Evolutionary conservation across 2,797 vertebrate species (phyloP), one percentile per base, ranked within the genome.

Genomic region (Gallinago stenura): DNA sequence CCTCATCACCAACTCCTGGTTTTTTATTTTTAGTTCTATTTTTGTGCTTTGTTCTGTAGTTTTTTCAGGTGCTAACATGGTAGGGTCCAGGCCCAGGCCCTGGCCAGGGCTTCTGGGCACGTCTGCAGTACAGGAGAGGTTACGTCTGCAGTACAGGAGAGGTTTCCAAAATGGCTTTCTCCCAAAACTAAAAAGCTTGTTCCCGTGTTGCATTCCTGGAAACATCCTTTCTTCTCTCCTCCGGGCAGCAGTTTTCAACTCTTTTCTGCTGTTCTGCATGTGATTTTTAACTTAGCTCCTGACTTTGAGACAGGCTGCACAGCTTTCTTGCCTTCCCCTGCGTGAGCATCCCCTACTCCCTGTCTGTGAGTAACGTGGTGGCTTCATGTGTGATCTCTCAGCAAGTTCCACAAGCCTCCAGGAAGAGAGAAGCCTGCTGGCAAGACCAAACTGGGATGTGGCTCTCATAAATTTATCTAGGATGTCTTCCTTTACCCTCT

Each of bases 21-120:
- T 87, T 87, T 62, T 58, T 62, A 66, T 39, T 82, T 88, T 58
- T 54, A 39, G 26, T 39, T 18, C 16, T 62, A 2, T 12, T 77
- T 87, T 61, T 89, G 25, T 39, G 16, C 26, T 62, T 85, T 69
- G 39, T 72, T 24, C 46, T 69, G 26, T 50, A 28, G 50, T 66
- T 94, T 87, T 33, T 64, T 87, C 66, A 87, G 88, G 43, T 69
- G 41, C 31, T 87, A 15, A 24, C 5, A 1, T 2, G 1, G 68
- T 33, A 51, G 50, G n/a, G 30, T 12, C 57, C 0, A 0, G 48
- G n/a, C 31, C 17, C 16, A 0, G 48, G n/a, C 31, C 17, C 16
- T 69, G 77, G 25, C 28, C 10, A 7, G 54, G 9, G 37, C 22
- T 84, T 33, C 73, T 0, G 0, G 48, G 45, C 31, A 2, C 6